Percentiles rank a stretch among this genome's conserved stretches.
Evolutionary conservation across 2,797 vertebrate genomes (phyloP).

Genomic region (Mus spretus): DNA sequence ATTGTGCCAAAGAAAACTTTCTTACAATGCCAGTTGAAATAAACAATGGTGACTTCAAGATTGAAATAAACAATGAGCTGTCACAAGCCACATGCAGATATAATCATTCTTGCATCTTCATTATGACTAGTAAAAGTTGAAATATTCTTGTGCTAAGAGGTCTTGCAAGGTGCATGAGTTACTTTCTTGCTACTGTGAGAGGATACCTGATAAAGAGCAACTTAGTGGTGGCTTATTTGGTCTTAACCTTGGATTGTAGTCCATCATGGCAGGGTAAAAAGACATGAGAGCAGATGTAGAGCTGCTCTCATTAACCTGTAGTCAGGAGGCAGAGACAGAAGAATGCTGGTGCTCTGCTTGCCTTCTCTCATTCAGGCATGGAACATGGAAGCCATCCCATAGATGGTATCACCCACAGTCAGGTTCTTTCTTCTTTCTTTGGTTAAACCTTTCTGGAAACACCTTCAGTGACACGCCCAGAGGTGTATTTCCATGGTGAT

Average conservation of each 20-base stretch:
- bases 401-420: neutral
- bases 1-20: constrained; percentile 2
- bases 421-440: no score
- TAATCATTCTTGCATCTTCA: constrained; percentile 40
- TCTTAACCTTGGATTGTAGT: neutral
- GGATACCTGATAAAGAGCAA: neutral
- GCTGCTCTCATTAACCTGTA: neutral
- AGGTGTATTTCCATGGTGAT: neutral
- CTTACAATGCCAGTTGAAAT: constrained; percentile 26
- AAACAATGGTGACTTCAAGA: constrained; percentile 35
- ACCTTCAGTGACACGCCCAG: neutral
- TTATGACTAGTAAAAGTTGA: constrained; percentile 41
- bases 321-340: neutral
- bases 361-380: neutral
- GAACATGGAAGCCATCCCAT: neutral
- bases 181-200: neutral
- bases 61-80: neutral
- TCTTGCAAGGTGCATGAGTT: neutral
- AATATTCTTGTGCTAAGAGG: constrained; percentile 18
- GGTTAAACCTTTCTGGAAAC: neutral
- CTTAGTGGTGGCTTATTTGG: neutral
- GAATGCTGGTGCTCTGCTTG: neutral
- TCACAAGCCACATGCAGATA: constrained; percentile 3
- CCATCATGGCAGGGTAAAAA: neutral
- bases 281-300: neutral